Evolutionary conservation across 2,797 vertebrate genomes (phyloP).

Genomic region (Chaetodon trifasciatus): DNA sequence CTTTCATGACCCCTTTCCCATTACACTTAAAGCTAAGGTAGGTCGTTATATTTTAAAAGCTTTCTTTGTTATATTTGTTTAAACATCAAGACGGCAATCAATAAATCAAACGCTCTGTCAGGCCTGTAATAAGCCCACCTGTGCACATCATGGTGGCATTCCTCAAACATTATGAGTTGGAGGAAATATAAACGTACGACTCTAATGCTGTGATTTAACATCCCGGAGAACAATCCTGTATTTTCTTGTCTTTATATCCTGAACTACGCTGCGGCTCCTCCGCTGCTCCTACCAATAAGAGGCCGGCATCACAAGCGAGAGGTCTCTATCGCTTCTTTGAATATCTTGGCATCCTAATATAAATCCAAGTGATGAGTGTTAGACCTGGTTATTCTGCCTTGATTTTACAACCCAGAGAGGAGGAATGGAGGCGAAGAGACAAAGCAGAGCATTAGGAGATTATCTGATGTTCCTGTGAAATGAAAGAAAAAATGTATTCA

Average conservation of each 20-base stretch:
- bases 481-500: slow-evolving; percentile 52
- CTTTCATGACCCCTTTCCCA: no score
- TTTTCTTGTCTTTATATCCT: slow-evolving; percentile 13
- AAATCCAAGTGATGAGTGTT: slow-evolving; percentile 36
- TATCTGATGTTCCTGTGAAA: slow-evolving; percentile 62
- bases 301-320: slow-evolving; percentile 11
- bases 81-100: no score
- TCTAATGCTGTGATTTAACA: not conserved
- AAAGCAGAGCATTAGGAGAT: slow-evolving; percentile 50
- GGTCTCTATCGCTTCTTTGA: slow-evolving; percentile 8
- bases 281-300: slow-evolving; percentile 11
- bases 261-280: not conserved
- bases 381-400: slow-evolving; percentile 20
- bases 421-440: slow-evolving; percentile 12
- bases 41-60: no score
- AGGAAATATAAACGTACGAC: not conserved
- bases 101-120: no score
- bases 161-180: slow-evolving; percentile 1
- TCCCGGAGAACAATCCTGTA: not conserved
- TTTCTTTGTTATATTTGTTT: no score
- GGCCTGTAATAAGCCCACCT: no score
- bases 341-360: slow-evolving; percentile 31
- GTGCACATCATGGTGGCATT: not conserved
- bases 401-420: slow-evolving; percentile 27
- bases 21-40: no score